Evolutionary conservation across 2,797 vertebrate species (phyloP).

Genomic region (Sebastes iracundus): DNA sequence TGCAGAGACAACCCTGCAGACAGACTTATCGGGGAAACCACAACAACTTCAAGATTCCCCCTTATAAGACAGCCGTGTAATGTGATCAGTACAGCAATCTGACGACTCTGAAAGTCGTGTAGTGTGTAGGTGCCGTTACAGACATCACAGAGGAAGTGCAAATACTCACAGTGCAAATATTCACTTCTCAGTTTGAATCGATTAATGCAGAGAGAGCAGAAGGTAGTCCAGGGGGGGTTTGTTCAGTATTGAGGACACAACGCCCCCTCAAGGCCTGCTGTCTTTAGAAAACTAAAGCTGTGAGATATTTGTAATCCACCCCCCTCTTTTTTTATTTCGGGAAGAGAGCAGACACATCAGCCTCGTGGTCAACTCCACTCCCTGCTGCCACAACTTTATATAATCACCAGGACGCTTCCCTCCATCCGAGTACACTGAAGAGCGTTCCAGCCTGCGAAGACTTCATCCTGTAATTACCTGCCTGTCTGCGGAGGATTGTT

Average conservation of each 20-base stretch:
- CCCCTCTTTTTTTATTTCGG: conserved; percentile 60
- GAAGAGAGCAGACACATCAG: conserved; percentile 52
- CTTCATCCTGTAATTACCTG: conserved; percentile 46
- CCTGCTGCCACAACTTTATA: conserved; percentile 44
- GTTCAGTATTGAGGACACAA: conserved; percentile 57
- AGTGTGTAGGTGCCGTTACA: neutral
- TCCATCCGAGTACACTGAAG: neutral
- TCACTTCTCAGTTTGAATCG: conserved; percentile 32
- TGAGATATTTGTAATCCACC: conserved; percentile 58
- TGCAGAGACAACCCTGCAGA: neutral
- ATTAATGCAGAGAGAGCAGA: conserved; percentile 47
- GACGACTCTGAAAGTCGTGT: neutral
- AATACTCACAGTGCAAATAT: conserved; percentile 41
- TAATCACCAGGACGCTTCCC: conserved; percentile 33
- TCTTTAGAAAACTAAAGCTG: conserved; percentile 67
- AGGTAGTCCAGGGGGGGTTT: conserved; percentile 26
- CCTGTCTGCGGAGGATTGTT: conserved; percentile 36
- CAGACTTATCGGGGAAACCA: neutral
- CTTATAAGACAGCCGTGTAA: neutral
- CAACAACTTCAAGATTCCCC: neutral
- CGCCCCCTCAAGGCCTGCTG: conserved; percentile 62
- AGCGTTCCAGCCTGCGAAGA: conserved; percentile 1
- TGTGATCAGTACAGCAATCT: neutral
- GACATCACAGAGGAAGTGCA: conserved; percentile 22
- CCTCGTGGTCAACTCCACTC: conserved; percentile 47